phyloP scores from a whole-genome alignment of 2,797 vertebrate species.

The Chaetodon trifasciatus region DNA sequence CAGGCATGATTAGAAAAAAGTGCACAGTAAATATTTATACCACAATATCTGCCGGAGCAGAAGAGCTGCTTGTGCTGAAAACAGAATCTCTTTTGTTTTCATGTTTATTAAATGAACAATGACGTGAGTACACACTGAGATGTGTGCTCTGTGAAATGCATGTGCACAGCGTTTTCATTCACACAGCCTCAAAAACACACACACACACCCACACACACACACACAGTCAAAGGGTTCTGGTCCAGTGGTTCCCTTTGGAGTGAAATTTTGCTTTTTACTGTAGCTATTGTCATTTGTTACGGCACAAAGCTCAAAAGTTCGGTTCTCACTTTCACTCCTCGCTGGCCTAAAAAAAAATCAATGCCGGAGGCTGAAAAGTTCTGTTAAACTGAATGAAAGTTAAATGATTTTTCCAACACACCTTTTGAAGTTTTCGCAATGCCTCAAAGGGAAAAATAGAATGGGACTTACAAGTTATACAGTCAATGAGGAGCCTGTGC shows the following conservation, averaged over 20 bases:
- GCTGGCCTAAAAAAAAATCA: conserved; percentile 43
- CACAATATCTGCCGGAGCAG: background rate
- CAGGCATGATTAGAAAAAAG: background rate
- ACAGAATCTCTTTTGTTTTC: background rate
- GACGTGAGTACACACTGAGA: background rate
- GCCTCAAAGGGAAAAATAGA: conserved; percentile 66
- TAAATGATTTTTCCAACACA: conserved; percentile 70
- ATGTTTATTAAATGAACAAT: conserved; percentile 8
- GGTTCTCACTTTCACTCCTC: conserved; percentile 42
- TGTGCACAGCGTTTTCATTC: background rate
- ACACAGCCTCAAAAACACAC: conserved; percentile 2
- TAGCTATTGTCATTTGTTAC: conserved; percentile 62
- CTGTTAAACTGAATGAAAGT: conserved; percentile 68
- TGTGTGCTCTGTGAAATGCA: background rate
- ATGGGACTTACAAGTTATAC: conserved; percentile 53
- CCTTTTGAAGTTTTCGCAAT: conserved; percentile 74
- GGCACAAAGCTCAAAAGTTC: conserved; percentile 66
- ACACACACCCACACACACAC: conserved; percentile 3
- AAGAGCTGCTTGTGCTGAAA: background rate
- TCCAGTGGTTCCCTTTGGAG: conserved; percentile 32
- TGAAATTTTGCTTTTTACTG: conserved; percentile 36
- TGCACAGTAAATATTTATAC: conserved; percentile 17
- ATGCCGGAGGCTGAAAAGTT: conserved; percentile 60
- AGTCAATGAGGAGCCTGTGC: conserved; percentile 51
- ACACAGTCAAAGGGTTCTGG: conserved; percentile 19